Percentiles rank a stretch among this genome's conserved stretches.
These are phyloP conservation scores for Naso thynnoides DNA, from an alignment of 2,797 vertebrate genomes.

Conservation along the genomic window DNA sequence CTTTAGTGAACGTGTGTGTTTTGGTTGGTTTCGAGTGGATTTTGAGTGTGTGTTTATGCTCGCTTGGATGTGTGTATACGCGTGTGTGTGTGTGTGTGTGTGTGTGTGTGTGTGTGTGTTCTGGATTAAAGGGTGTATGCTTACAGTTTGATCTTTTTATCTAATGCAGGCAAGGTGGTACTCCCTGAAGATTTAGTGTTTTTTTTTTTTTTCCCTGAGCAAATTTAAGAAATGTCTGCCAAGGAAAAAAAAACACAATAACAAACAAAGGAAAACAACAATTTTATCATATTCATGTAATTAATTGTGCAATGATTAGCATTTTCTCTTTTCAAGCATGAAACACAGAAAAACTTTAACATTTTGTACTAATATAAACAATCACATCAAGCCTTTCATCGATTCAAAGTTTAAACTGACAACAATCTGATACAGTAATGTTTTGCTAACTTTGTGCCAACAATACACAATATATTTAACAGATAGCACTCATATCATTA, in stretches of 20 bases:
- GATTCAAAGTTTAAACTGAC: constrained; percentile 48
- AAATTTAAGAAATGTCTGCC: constrained; percentile 78
- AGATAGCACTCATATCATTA: constrained; percentile 59
- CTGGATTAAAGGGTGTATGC: constrained; percentile 80
- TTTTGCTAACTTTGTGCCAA: constrained; percentile 46
- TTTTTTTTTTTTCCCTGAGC: constrained; percentile 63
- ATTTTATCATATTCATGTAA: constrained; percentile 75
- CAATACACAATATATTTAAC: constrained; percentile 51
- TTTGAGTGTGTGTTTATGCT: constrained; percentile 46
- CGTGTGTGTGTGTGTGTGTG: constrained; percentile 39
- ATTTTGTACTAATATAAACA: constrained; percentile 56
- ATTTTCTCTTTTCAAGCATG: constrained; percentile 77
- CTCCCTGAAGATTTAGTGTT: constrained; percentile 78
- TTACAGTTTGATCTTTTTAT: constrained; percentile 84
- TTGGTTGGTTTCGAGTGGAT: constrained; percentile 66
- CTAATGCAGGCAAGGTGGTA: constrained; percentile 79
- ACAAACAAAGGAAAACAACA: constrained; percentile 77
- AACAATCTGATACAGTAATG: constrained; percentile 45
- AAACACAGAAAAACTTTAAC: constrained; percentile 48
- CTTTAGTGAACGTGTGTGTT: constrained; percentile 76
- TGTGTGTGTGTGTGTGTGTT: constrained; percentile 50
- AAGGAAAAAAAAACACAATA: constrained; percentile 62
- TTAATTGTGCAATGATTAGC: constrained; percentile 81
- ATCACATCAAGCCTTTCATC: constrained; percentile 48
- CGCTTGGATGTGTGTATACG: constrained; percentile 18